Evolutionary conservation across 2,797 vertebrate species (phyloP), one percentile per base, ranked within the genome.

Genomic region (Tragopan temminckii): DNA sequence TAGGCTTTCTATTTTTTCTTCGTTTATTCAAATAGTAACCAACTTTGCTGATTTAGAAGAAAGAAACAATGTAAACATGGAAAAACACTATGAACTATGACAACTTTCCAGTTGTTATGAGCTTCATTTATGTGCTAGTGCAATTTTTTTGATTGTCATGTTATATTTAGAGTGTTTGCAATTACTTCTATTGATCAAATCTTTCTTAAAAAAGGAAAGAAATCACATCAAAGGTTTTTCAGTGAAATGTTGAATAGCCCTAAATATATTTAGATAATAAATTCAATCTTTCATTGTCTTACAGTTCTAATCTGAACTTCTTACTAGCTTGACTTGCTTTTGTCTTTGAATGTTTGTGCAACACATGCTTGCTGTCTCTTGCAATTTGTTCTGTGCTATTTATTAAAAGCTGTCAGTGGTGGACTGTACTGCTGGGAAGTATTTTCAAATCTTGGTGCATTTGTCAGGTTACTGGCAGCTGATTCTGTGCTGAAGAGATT

Each of bases 401-500:
- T 85, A 36, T 33, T 66, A 72, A 80, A 75, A 90, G 13, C 69
- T 92, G 45, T 83, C 76, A 64, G 1, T 38, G 25, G 11, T 75
- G 29, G 40, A 29, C 58, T 20, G 9, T 20, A n/a, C 29, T 25
- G 10, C n/a, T 81, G 27, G 55, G 66, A 88, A 71, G 10, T 76
- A 62, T 27, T 88, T 91, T 94, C 25, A 64, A 9, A 31, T 5
- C 11, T 74, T 82, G 14, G 14, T 88, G 11, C 14, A 15, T 75
- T 92, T 96, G 35, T 75, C 45, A 82, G 36, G 57, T 77, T 45
- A 40, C 29, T 90, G 76, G 29, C 58, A 88, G 9, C 11, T 42
- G n/a, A 33, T 57, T 40, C 16, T 11, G 18, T 58, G 40, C n/a
- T 79, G 66, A 50, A 58, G 70, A 93, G 50, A 80, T 82, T 3